Evolutionary conservation across 2,888 invertebrate genomes (phyloP).

Genomic region (Hirtodrosophila cameraria): DNA sequence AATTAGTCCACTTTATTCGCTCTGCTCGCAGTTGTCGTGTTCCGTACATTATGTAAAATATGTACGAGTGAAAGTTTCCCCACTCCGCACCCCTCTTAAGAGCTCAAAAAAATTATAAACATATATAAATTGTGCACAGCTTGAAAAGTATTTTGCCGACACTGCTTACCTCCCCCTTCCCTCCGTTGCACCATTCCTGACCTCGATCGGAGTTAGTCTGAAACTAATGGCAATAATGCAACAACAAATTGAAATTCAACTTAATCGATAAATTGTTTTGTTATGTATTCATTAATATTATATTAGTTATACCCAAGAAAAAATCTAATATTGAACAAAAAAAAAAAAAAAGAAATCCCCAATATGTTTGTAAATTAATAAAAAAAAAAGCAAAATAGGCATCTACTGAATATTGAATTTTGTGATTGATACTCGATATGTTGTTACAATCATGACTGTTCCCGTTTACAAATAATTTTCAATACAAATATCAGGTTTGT

Average conservation of each 20-base stretch:
- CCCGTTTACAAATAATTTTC: no score
- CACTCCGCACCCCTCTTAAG: neutral
- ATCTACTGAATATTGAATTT: neutral
- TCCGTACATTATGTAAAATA: conserved; percentile 11
- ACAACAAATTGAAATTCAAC: conserved; percentile 46
- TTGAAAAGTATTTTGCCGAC: conserved; percentile 54
- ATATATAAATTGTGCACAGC: conserved; percentile 41
- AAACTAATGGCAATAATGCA: conserved; percentile 58
- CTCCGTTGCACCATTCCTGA: conserved; percentile 5
- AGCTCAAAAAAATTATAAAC: conserved; percentile 37
- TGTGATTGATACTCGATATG: neutral
- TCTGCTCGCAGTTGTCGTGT: conserved; percentile 31
- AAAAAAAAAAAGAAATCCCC: conserved; percentile 27
- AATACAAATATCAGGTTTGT: no score
- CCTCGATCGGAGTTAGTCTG: conserved; percentile 40
- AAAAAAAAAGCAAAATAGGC: conserved; percentile 49
- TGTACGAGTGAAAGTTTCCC: conserved; percentile 5
- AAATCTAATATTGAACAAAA: conserved; percentile 38
- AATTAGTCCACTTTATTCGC: conserved; percentile 42
- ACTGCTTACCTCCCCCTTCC: conserved; percentile 27
- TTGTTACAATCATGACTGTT: no score
- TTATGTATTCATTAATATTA: conserved; percentile 72
- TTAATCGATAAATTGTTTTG: conserved; percentile 66
- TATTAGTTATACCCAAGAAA: conserved; percentile 46
- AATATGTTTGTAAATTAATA: conserved; percentile 72